Evolutionary conservation across 1,140 invertebrate species (phyloP), one percentile per base, ranked within the genome.

Genomic region (Microplitis demolitor): DNA sequence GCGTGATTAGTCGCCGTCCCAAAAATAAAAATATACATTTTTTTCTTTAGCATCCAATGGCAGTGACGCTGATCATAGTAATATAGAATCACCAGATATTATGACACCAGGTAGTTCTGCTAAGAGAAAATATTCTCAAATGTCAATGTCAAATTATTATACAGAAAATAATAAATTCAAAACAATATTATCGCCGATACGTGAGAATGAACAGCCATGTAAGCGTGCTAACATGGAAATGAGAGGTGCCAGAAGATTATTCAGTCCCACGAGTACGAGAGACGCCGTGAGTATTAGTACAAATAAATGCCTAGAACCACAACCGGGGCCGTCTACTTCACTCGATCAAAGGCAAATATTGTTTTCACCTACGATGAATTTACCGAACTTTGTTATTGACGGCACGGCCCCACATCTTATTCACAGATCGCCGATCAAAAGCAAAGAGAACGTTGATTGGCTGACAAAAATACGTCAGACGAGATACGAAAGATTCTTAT

Each of bases 321-420:
- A 73, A 58, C 80, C 81, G 14, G 81, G 80, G 56, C 79, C 81
- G 11, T 79, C 77, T 0, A 77, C n/a, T 33, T 35, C 54, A 14
- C 69, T 69, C n/a, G 72, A 78, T 4, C 24, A 24, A 24, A 61
- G 63, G 34, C 67, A 68, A 54, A 68, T 64, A 58, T 54, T 74
- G 79, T 91, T 83, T 58, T 93, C 91, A 0, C 93, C 92, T 0
- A 94, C 92, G 0, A 87, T 89, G 4, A 92, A 94, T 83, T 84
- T 95, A 31, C 94, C 94, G 0, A 93, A 95, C 84, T 95, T 89
- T 75, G 92, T 93, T 0, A 74, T 92, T 3, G 91, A 93, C 75
- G 93, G 93, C 1, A 91, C 90, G 24, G 93, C 93, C 0, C 93
- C 93, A 0, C 93, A 94, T 79, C 84, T 93, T 63, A 86, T 89